These are phyloP conservation scores for Belonocnema kinseyi DNA, from an alignment of 1,140 invertebrate species.

Conservation along the genomic window DNA sequence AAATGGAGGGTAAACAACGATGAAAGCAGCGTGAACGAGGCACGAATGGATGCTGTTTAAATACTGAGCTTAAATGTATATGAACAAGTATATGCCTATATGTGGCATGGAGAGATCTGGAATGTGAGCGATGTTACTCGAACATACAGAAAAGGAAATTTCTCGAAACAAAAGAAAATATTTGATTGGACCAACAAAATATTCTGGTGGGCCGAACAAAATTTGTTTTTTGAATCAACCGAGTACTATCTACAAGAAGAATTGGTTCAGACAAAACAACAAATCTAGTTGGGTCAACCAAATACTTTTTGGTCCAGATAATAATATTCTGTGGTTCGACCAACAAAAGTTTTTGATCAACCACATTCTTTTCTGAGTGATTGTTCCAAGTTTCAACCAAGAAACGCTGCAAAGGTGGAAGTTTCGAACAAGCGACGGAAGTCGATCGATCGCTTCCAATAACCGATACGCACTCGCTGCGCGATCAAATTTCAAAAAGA, in stretches of 20 bases:
- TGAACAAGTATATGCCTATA: neutral
- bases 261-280: too few relatives aligned
- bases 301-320: too few relatives aligned
- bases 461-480: neutral
- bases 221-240: too few relatives aligned
- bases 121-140: conserved; percentile 19
- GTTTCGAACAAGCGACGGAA: conserved; percentile 23
- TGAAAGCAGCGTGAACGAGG: conserved; percentile 67
- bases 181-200: too few relatives aligned
- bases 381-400: neutral
- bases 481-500: conserved; percentile 20
- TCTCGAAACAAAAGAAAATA: too few relatives aligned
- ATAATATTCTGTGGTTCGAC: too few relatives aligned
- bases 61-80: conserved; percentile 26
- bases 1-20: conserved; percentile 65
- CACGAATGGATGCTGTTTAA: conserved; percentile 55
- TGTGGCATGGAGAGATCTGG: neutral
- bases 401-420: neutral
- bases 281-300: too few relatives aligned
- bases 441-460: conserved; percentile 22
- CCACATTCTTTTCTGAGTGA: too few relatives aligned
- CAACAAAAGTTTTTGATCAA: too few relatives aligned
- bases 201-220: too few relatives aligned
- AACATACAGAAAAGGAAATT: neutral
- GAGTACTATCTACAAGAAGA: too few relatives aligned